Evolutionary conservation across 2,797 vertebrate species (phyloP), one percentile per base, ranked within the genome.

Genomic region (Sarcophilus harrisii): DNA sequence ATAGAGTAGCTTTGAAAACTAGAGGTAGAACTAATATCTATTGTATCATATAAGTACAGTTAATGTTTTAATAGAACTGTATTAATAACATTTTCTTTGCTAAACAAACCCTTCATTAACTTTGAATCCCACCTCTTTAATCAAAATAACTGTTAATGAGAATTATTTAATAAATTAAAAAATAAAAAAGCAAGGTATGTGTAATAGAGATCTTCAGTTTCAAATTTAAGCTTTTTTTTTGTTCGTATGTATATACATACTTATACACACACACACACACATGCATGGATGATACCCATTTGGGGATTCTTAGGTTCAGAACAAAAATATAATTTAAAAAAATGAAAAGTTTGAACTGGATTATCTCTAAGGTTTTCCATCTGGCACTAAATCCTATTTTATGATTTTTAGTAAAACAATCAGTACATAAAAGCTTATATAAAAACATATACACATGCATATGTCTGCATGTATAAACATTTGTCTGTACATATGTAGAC

Each of bases 91-190:
- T 81, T 96, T 96, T 38, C 93, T 90, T 97, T 98, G 95, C 95
- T 96, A 97, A 92, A 92, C 95, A 94, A 97, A 95, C 92, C 49
- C 96, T 97, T 96, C 90, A 93, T 97, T 98, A 91, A 98, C 96
- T 98, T 97, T 98, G 97, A 96, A 97, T 96, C 93, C 94, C 97
- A 93, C 94, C 96, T 96, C 97, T 96, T 97, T 97, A 94, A 97
- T 94, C 96, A 92, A 98, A 99, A 98, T 99, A 99, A 99, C 99
- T 32, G 29, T 96, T 95, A 96, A 13, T 98, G 89, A 97, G 96
- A 96, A 54, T 5, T 95, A 97, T 91, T 96, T 94, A 29, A 55
- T 54, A 54, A 55, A 90, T 54, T 90, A 29, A 90, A 54, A n/a
- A 96, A 49, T 13, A 87, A 16, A 11, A 87, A 49, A 28, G 21